These are phyloP conservation scores for Gallirallus australis DNA, from an alignment of 2,797 vertebrate genomes.

Conservation along the genomic window DNA sequence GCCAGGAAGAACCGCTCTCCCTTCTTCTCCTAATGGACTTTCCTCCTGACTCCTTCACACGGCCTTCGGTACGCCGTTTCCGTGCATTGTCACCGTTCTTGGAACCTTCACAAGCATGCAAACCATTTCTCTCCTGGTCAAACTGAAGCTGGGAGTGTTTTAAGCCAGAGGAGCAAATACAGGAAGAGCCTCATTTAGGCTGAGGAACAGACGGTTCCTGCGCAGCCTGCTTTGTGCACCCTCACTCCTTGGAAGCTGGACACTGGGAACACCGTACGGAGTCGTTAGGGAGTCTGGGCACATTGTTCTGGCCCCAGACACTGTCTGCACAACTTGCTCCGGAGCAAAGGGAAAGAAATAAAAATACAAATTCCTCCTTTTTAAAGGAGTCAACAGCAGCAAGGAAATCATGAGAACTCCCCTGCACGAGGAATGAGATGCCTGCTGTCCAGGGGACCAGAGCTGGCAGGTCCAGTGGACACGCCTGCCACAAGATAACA, in stretches of 20 bases:
- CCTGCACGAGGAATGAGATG: not conserved
- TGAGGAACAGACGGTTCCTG: slow-evolving; percentile 33
- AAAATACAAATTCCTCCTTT: not conserved
- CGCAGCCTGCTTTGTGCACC: not conserved
- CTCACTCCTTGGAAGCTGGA: not conserved
- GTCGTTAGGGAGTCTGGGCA: not conserved
- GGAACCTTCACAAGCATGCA: not conserved
- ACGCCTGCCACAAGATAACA: rapidly evolving
- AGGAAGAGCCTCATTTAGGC: slow-evolving; percentile 41
- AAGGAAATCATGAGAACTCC: not conserved
- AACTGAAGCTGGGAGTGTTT: not conserved
- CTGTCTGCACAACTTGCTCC: not conserved
- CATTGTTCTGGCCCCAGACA: not conserved
- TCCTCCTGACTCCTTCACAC: slow-evolving; percentile 1
- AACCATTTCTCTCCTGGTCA: not conserved
- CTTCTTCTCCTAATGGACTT: not conserved
- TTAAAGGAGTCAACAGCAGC: not conserved
- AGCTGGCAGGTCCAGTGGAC: not conserved
- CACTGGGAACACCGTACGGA: rapidly evolving
- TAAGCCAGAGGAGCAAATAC: not conserved
- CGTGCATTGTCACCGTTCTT: slow-evolving; percentile 50
- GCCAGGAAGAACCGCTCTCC: not conserved
- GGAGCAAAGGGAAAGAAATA: not conserved
- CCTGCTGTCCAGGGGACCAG: not conserved
- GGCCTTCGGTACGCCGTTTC: not conserved